Percentiles rank a stretch among this genome's conserved stretches.
phyloP scores from a whole-genome alignment of 2,888 invertebrate species.

The Sceliomorpha sp. region DNA sequence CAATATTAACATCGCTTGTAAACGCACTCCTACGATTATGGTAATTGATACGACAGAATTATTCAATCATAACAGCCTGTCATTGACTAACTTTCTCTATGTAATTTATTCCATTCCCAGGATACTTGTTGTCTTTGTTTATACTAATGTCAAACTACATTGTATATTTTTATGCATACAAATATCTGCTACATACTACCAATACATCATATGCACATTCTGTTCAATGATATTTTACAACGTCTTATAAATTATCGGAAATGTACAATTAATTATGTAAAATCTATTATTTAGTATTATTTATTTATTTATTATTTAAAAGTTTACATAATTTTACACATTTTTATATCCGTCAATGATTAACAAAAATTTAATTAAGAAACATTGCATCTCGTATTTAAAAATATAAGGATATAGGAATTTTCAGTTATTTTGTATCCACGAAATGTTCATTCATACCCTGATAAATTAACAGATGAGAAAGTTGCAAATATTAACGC shows the following conservation, averaged over 20 bases:
- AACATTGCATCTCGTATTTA: background rate
- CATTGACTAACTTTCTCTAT: constrained; percentile 11
- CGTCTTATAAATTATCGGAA: too few relatives aligned
- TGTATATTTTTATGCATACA: background rate
- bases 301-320: too few relatives aligned
- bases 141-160: background rate
- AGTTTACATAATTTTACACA: too few relatives aligned
- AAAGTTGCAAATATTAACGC: background rate
- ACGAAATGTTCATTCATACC: constrained; percentile 22
- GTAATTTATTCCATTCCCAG: constrained; percentile 13
- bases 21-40: constrained; percentile 9
- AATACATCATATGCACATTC: background rate
- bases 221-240: too few relatives aligned
- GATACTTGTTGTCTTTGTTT: constrained; percentile 6
- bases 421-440: constrained; percentile 6
- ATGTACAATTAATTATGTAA: too few relatives aligned
- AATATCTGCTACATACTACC: too few relatives aligned
- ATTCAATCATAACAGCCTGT: constrained; percentile 19
- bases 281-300: too few relatives aligned
- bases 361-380: constrained; percentile 22
- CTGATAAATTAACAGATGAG: constrained; percentile 22
- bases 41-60: constrained; percentile 11
- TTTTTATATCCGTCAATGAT: too few relatives aligned
- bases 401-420: background rate
- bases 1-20: background rate